These are phyloP conservation scores for Oreochromis grahami DNA, from an alignment of 2,797 vertebrate species.

Conservation along the genomic window DNA sequence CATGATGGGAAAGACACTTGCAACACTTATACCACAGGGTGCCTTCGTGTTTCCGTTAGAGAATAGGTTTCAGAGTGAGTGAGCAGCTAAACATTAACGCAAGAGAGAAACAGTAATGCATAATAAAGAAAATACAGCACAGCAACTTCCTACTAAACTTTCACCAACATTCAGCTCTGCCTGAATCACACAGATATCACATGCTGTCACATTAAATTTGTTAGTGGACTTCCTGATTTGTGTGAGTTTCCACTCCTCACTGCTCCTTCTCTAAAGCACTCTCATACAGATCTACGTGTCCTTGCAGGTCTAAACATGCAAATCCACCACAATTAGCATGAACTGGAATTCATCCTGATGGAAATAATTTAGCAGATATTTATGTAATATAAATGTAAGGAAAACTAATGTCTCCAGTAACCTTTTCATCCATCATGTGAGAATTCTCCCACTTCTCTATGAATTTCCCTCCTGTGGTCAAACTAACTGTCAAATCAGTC, in stretches of 20 bases:
- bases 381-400: background rate
- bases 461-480: background rate
- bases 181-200: background rate
- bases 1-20: background rate
- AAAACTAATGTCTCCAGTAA: background rate
- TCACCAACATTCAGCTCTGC: background rate
- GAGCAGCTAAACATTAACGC: background rate
- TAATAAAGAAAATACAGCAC: background rate
- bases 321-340: background rate
- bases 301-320: constrained; percentile 25
- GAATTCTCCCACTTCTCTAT: background rate
- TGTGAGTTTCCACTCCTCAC: background rate
- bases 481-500: background rate
- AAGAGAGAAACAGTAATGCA: background rate
- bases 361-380: background rate
- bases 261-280: background rate
- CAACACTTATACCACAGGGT: background rate
- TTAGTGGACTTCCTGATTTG: constrained; percentile 29
- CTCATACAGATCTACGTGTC: background rate
- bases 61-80: background rate
- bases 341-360: background rate
- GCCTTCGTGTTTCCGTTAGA: background rate
- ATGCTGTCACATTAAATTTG: background rate
- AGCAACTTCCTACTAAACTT: background rate
- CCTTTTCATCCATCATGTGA: background rate